Percentiles rank a stretch among this genome's conserved stretches.
These are phyloP conservation scores for Collichthys lucidus DNA, from an alignment of 2,113 vertebrate species.

Conservation along the genomic window DNA sequence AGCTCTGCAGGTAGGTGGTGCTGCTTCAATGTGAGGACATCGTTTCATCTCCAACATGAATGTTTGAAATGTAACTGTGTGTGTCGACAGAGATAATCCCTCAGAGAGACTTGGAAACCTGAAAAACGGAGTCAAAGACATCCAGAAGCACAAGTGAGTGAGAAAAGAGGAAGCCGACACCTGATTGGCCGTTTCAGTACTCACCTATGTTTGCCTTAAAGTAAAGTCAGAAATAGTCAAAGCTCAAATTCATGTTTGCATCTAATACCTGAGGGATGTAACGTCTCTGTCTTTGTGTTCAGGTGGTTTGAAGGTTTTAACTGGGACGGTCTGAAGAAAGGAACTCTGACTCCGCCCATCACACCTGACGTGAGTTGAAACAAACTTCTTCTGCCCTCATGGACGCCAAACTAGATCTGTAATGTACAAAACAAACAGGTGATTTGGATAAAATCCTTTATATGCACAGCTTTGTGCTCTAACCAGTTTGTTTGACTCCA, in stretches of 20 bases:
- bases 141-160: slow-evolving; percentile 99
- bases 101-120: slow-evolving; percentile 97
- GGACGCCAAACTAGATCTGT: neutral
- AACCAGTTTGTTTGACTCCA: neutral
- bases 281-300: slow-evolving; percentile 35
- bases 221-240: neutral
- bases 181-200: slow-evolving; percentile 1
- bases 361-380: slow-evolving; percentile 90
- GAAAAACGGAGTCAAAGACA: slow-evolving; percentile 98
- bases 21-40: neutral
- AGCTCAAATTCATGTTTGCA: neutral
- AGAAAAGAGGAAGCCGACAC: neutral
- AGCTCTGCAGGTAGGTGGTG: slow-evolving; percentile 93
- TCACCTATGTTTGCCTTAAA: neutral
- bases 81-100: slow-evolving; percentile 90
- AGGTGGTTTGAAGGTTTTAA: slow-evolving; percentile 99
- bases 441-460: neutral
- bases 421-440: neutral
- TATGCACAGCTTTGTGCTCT: neutral
- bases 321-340: slow-evolving; percentile 97
- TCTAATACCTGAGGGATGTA: neutral
- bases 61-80: neutral
- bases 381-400: neutral
- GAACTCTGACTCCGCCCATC: slow-evolving; percentile 95
- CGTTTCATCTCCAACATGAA: neutral